Evolutionary conservation across 2,888 invertebrate species (phyloP), one percentile per base, ranked within the genome.

Genomic region (Polydrusus cervinus): DNA sequence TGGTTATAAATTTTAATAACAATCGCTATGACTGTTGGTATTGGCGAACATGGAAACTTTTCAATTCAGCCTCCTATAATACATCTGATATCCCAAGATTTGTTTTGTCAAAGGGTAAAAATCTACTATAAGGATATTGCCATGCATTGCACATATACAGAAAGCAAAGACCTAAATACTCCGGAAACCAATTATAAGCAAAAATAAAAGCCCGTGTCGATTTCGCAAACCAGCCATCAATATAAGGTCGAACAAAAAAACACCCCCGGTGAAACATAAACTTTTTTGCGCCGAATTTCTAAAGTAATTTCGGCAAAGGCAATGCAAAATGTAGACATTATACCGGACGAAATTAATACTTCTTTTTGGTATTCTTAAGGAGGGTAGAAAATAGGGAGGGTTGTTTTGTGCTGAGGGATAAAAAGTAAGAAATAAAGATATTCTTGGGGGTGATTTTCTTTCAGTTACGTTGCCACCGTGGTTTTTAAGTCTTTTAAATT

Each of bases 271-370:
- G 71, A 34, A 75, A 75, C 67, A 45, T 55, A 71, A 75, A 75
- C 71, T 72, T 75, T 75, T 68, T 43, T 65, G 45, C 66, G 25
- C 66, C 53, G 45, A 25, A 68, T 66, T 71, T 71, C 68, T 68
- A 75, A 75, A 71, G 72, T 75, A 75, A 71, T 71, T 71, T 61
- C 47, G 61, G 40, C 70, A 60, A 67, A 67, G 49, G 25, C 70
- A 18, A 60, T 38, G 64, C 75, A 80, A 83, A 85, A 86, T 85
- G 83, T 84, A 86, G 85, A 84, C 83, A 81, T 84, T 80, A 71
- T 64, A 68, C 82, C 81, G 78, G 81, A 82, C 82, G 81, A 84
- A 85, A 85, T 85, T 85, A 86, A 86, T 84, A 84, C 85, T 83
- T 84, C 82, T 83, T 83, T 83, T 81, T 80, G 79, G 81, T 80